These are phyloP conservation scores for Lampropteryx suffumata DNA, from an alignment of 2,888 invertebrate species.

Conservation along the genomic window DNA sequence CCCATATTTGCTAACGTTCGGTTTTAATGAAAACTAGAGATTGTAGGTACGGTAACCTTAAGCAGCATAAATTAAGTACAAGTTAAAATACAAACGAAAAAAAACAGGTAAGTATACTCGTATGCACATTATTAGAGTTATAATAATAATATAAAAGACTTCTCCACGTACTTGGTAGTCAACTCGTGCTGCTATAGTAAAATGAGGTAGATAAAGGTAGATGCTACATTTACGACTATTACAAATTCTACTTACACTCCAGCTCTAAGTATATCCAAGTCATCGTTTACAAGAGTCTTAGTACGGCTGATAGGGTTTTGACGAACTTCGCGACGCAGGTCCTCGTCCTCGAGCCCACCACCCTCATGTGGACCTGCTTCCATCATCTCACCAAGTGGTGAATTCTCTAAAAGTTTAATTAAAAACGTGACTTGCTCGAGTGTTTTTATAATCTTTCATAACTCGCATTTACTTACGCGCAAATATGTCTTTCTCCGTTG, in stretches of 20 bases:
- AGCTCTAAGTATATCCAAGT: slow-evolving; percentile 52
- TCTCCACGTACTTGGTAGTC: too few relatives aligned
- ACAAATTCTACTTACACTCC: slow-evolving; percentile 58
- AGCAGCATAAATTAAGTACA: too few relatives aligned
- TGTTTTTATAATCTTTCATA: neutral
- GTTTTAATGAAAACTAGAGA: too few relatives aligned
- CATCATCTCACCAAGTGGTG: slow-evolving; percentile 19
- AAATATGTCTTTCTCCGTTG: slow-evolving; percentile 22
- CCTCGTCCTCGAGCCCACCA: slow-evolving; percentile 27
- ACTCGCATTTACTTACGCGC: slow-evolving; percentile 41
- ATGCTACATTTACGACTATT: too few relatives aligned
- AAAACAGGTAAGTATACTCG: too few relatives aligned
- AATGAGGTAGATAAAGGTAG: too few relatives aligned
- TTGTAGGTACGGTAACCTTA: too few relatives aligned
- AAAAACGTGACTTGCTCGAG: neutral
- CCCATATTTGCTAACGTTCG: too few relatives aligned
- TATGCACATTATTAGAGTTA: too few relatives aligned
- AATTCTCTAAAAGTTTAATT: slow-evolving; percentile 15
- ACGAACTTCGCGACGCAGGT: slow-evolving; percentile 56
- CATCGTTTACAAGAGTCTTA: slow-evolving; percentile 60
- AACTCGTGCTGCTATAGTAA: too few relatives aligned
- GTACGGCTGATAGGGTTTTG: slow-evolving; percentile 70
- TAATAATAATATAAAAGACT: too few relatives aligned
- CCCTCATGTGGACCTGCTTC: slow-evolving; percentile 38
- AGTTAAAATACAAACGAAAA: too few relatives aligned